Conservation (phyloP, 2,888 invertebrate genomes). For the Hofmannophila pseudospretella region DNA sequence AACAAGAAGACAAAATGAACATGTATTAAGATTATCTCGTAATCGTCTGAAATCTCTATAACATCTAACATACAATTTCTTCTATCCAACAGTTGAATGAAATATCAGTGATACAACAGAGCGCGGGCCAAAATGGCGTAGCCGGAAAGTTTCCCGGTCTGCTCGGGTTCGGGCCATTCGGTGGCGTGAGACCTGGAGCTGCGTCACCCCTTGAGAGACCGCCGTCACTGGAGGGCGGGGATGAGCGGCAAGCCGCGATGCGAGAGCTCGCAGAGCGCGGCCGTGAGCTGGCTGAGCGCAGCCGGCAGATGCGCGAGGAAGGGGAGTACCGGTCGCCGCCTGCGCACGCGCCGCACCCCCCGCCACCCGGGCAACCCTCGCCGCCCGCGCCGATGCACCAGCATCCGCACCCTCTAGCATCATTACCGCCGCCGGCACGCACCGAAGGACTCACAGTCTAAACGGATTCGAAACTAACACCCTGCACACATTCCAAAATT, state of each 20-base stretch:
- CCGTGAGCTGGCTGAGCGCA: conserved; percentile 71
- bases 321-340: conserved; percentile 64
- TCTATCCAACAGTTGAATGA: conserved; percentile 82
- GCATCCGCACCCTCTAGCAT: conserved; percentile 71
- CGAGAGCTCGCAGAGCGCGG: conserved; percentile 75
- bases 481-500: conserved; percentile 54
- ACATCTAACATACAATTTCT: neutral
- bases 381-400: conserved; percentile 60
- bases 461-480: conserved; percentile 25
- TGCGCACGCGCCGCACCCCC: conserved; percentile 49
- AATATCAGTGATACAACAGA: conserved; percentile 87
- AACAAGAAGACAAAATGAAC: too few species aligned
- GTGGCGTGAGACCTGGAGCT: conserved; percentile 73
- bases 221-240: conserved; percentile 61
- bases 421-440: conserved; percentile 80
- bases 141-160: conserved; percentile 85
- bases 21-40: too few species aligned
- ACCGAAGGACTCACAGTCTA: conserved; percentile 87
- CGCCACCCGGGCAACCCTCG: conserved; percentile 55
- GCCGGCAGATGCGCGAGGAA: conserved; percentile 72
- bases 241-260: conserved; percentile 69
- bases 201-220: conserved; percentile 71
- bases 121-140: conserved; percentile 83
- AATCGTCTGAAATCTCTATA: too few species aligned
- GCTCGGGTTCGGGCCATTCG: conserved; percentile 86